A percentile compares a stretch with the other conserved stretches of the same genome.
Conservation (phyloP, 1,140 invertebrate species). For the Eriocheir sinensis region DNA sequence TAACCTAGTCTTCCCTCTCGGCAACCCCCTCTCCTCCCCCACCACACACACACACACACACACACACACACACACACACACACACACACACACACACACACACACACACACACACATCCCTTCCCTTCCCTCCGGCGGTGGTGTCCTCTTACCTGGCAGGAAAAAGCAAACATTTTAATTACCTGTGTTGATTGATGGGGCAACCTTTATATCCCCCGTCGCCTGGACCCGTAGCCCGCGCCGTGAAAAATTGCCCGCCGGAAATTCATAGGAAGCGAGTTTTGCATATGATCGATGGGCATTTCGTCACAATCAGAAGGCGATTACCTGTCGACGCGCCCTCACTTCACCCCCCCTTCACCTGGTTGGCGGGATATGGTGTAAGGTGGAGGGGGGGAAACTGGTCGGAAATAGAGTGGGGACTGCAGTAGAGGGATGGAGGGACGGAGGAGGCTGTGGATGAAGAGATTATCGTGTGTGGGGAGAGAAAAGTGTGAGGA, state of each 20-base stretch:
- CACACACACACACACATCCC: neutral
- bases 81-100: no score
- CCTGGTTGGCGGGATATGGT: no score
- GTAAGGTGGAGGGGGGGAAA: neutral
- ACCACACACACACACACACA: no score
- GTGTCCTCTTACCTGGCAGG: conserved; percentile 10
- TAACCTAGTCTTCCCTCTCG: no score
- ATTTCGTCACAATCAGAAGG: neutral
- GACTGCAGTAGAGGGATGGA: neutral
- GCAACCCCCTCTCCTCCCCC: no score
- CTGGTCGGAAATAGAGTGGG: neutral
- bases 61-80: no score
- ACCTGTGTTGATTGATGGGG: conserved; percentile 13
- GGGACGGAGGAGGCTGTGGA: neutral
- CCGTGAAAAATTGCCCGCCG: neutral
- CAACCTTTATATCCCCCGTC: conserved; percentile 14
- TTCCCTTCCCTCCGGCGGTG: neutral
- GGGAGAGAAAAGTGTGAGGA: neutral
- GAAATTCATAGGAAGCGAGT: conserved; percentile 16
- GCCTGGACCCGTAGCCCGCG: neutral
- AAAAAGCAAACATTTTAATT: conserved; percentile 18
- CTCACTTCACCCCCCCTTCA: no score
- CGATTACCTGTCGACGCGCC: neutral
- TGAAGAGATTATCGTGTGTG: neutral
- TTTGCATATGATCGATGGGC: conserved; percentile 10